These are phyloP conservation scores for Monochamus alternatus DNA, from an alignment of 2,888 invertebrate genomes.

Conservation along the genomic window DNA sequence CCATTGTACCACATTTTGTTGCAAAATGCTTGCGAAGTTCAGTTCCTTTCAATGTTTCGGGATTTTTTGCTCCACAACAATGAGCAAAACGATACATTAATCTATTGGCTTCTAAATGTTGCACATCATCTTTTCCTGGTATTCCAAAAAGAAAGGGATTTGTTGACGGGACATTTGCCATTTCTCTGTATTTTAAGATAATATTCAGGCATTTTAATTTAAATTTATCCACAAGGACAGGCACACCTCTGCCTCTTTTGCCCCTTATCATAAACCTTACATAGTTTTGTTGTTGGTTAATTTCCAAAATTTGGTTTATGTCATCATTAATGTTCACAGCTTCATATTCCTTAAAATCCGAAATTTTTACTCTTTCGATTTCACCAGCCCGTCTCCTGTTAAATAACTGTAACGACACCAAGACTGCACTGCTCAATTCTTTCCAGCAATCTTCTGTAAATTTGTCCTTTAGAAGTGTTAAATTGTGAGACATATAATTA, in stretches of 20 bases:
- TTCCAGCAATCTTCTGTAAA: constrained; percentile 30
- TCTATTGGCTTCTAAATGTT: constrained; percentile 46
- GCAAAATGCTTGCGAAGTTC: constrained; percentile 36
- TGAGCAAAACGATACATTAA: constrained; percentile 49
- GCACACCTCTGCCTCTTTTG: constrained; percentile 34
- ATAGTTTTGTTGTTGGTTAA: constrained; percentile 4
- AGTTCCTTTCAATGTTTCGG: constrained; percentile 27
- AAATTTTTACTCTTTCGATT: constrained; percentile 39
- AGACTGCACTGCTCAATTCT: constrained; percentile 27
- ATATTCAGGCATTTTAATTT: constrained; percentile 21
- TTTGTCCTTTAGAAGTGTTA: constrained; percentile 18
- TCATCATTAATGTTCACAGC: constrained; percentile 24
- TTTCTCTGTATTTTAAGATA: constrained; percentile 28
- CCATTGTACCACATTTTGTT: constrained; percentile 35
- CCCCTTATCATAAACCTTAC: constrained; percentile 40
- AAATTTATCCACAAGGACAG: constrained; percentile 32
- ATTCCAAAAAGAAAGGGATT: constrained; percentile 43
- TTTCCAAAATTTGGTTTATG: constrained; percentile 3
- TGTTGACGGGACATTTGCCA: constrained; percentile 33
- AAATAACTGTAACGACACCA: constrained; percentile 47
- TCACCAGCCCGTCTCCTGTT: constrained; percentile 47
- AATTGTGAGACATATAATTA: constrained; percentile 18
- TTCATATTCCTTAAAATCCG: constrained; percentile 33
- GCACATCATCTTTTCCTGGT: constrained; percentile 7
- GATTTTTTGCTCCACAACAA: constrained; percentile 37